Evolutionary conservation across 2,888 invertebrate genomes (phyloP).

Genomic region (Sinohyriopsis cumingii): DNA sequence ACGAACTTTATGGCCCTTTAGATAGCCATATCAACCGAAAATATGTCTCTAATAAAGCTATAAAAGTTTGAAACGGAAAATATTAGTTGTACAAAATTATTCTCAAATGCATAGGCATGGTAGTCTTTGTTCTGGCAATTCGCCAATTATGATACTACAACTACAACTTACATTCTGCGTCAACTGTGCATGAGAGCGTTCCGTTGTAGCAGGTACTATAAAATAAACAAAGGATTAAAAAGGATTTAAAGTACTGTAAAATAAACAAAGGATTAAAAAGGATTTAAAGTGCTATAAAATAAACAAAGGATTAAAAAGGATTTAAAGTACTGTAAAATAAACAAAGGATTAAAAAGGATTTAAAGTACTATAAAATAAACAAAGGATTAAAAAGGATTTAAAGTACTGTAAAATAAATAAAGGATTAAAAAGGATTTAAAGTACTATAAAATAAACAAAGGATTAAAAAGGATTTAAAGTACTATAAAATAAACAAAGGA

Average conservation of each 20-base stretch:
- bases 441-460: conserved; percentile 7
- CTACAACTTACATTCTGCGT: conserved; percentile 19
- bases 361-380: conserved; percentile 5
- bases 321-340: conserved; percentile 6
- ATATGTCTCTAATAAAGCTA: no score
- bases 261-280: neutral
- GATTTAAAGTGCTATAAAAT: conserved; percentile 4
- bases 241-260: conserved; percentile 2
- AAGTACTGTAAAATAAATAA: conserved; percentile 6
- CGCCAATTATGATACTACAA: neutral
- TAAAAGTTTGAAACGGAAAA: no score
- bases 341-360: no score
- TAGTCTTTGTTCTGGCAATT: no score
- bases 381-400: no score
- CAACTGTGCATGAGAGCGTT: conserved; percentile 9
- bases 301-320: neutral
- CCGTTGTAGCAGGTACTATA: conserved; percentile 9
- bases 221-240: neutral
- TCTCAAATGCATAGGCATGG: no score
- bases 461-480: no score
- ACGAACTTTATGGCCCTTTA: no score
- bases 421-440: no score
- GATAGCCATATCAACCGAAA: no score
- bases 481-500: conserved; percentile 5
- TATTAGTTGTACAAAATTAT: no score